Evolutionary conservation across 1,140 invertebrate species (phyloP), one percentile per base, ranked within the genome.

Genomic region (Trichonephila clavipes): DNA sequence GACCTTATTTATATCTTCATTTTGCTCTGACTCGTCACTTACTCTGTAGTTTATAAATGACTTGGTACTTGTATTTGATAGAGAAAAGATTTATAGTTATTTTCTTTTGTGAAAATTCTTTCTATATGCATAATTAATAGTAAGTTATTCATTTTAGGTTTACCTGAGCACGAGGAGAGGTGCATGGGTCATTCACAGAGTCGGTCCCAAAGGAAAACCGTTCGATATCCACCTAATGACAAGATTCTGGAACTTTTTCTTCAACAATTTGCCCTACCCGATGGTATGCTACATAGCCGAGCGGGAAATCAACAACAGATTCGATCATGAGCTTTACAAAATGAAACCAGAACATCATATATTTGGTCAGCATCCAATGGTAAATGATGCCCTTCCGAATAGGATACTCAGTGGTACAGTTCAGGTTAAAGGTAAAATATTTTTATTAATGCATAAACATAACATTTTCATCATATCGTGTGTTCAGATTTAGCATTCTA

Each of bases 341-440:
- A 93, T 97, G 61, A 95, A 96, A 91, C 96, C 96, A 21, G 94
- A 95, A 44, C 96, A 97, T 94, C 89, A 95, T 40, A 94, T 96
- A 18, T 95, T 96, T 34, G 94, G 95, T 16, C 96, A 96, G 77
- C 96, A 97, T 95, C 96, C 96, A 2, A 96, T 96, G 72, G 96
- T 97, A n/a, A 97, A 97, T 94, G 96, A 97, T 94, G 96, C 96
- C 28, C 94, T 97, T 6, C 96, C 96, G 3, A 96, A 96, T 94
- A 95, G 96, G 21, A 95, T 97, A 18, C 95, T 96, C 91, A 96
- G 95, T 44, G 96, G 96, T 2, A 95, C 95, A 16, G 95, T 97
- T 62, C 95, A 95, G 12, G 95, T 96, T 51, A 96, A 96, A 95
- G 95, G 95, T 87, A 95, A 96, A 91, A 95, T 10, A 51, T n/a